Percentiles rank a stretch among this genome's conserved stretches.
phyloP scores from a whole-genome alignment of 2,113 vertebrate species.

The Hystrix cristata region DNA sequence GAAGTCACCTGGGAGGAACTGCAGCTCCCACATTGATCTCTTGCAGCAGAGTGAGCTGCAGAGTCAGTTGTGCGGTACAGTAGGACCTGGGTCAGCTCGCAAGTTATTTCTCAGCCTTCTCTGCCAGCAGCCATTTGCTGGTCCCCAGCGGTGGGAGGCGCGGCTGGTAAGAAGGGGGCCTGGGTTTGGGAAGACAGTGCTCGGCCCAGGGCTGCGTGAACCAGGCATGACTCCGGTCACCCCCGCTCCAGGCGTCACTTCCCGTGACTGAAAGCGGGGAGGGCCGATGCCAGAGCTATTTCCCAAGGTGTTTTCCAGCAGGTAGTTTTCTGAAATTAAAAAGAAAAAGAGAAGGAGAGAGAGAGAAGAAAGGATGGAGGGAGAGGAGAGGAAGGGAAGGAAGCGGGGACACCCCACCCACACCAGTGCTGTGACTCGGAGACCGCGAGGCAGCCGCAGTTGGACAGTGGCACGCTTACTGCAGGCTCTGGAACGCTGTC shows the following conservation, averaged over 20 bases:
- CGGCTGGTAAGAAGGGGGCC: background rate
- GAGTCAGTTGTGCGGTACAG: background rate
- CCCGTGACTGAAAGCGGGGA: background rate
- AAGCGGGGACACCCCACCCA: no score
- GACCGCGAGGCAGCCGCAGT: background rate
- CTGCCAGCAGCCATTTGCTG: background rate
- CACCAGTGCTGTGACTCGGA: background rate
- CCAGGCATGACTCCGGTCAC: background rate
- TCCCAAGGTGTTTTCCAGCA: conserved; percentile 13
- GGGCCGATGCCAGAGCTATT: background rate
- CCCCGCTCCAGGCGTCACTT: background rate
- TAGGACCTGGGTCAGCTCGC: background rate
- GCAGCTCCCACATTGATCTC: background rate
- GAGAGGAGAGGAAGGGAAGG: background rate
- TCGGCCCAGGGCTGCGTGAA: background rate
- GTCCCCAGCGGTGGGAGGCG: background rate
- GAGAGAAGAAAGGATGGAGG: background rate
- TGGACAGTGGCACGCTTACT: background rate
- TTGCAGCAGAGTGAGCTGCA: conserved; percentile 1
- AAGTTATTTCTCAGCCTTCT: background rate
- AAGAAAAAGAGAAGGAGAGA: background rate
- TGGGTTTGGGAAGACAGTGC: background rate
- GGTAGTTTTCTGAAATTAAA: background rate
- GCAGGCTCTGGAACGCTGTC: background rate
- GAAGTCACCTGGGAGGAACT: background rate